Evolutionary conservation across 2,888 invertebrate genomes (phyloP), one percentile per base, ranked within the genome.

Genomic region (Erebia ligea): DNA sequence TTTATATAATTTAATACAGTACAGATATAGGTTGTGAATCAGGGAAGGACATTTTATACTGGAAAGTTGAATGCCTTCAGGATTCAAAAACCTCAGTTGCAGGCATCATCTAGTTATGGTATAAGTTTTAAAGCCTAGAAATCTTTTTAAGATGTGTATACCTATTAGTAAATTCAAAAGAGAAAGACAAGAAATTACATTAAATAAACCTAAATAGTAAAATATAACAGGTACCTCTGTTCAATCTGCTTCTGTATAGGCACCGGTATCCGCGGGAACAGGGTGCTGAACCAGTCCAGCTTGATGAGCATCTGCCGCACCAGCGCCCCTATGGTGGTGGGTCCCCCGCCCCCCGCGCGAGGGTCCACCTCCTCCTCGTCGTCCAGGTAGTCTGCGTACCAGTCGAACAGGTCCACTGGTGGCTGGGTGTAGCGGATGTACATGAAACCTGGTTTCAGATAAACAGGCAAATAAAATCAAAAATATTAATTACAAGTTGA

Each of bases 221-320:
- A 17, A 50, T 13, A 48, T 11, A 61, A 69, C 82, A 86, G 86
- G 79, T 84, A 94, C 90, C 95, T 96, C 80, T 95, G 96, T 82
- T 98, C 98, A 76, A 98, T 96, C 86, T 96, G 97, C 87, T 98
- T 98, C 91, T 98, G 97, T 81, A 99, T 99, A 34, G 99, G 99
- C 72, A 99, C 99, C 0, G 99, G 99, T 87, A 99, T 99, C 77
- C 99, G 95, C 0, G 99, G 99, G 86, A 99, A 99, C 19, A 99
- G 94, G 0, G 99, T 99, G 57, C 98, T 98, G 92, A 99, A 99
- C 99, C 99, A 99, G 86, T 99, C 99, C 71, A 99, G 94, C 86
- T 99, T 99, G 71, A 98, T 96, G 68, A 99, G 94, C 95, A 98
- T 98, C 86, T 98, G 98, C 57, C 98, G 95, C 17, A 98, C 94